Base-by-base conservation (phyloP, 2,113 vertebrate genomes). In the Hippocampus abdominalis region DNA sequence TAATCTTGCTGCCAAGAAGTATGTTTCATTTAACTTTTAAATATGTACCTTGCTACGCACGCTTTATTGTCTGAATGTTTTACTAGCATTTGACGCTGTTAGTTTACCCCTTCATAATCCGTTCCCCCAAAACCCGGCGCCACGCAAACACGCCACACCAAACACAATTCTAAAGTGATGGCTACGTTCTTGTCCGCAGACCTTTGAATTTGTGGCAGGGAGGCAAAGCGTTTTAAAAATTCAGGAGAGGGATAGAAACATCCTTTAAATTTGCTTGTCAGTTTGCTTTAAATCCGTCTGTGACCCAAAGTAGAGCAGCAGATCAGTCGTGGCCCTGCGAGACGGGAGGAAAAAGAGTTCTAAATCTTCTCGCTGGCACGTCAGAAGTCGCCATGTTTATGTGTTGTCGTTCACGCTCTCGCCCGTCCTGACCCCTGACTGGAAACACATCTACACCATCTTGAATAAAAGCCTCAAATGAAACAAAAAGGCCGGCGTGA, bases 331-430 rank as follows among this genome's bases (percentile, higher is more conserved):
- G 81, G 86, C 81, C 84, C 74, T 73, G 77, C 79, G 79, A 56
- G 72, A 83, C 79, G 78, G 73, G 53, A 32, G 61, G 11, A 57
- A 40, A 56, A 71, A 71, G 51, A 40, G 64, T 39, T 71, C 44
- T 62, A 81, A 78, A 84, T 80, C 75, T 81, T 71, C 77, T 75
- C 82, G 81, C 75, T 77, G 53, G 69, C 75, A 70, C 51, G 36
- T 81, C 75, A 86, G 80, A 80, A 78, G 78, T 61, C 66, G 61
- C 73, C 76, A 74, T 79, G 84, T 79, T 81, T 81, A 79, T 66
- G 71, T 56, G 74, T 53, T 10, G 77, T 46, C 2, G 64, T 61
- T 82, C 70, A 68, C 70, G 77, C 78, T 75, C 74, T 77, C 79
- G 64, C 68, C 62, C 64, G 64, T 71, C 69, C 70, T 64, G 62